Conservation (phyloP, 2,888 invertebrate species). For the Hemithea aestivaria region DNA sequence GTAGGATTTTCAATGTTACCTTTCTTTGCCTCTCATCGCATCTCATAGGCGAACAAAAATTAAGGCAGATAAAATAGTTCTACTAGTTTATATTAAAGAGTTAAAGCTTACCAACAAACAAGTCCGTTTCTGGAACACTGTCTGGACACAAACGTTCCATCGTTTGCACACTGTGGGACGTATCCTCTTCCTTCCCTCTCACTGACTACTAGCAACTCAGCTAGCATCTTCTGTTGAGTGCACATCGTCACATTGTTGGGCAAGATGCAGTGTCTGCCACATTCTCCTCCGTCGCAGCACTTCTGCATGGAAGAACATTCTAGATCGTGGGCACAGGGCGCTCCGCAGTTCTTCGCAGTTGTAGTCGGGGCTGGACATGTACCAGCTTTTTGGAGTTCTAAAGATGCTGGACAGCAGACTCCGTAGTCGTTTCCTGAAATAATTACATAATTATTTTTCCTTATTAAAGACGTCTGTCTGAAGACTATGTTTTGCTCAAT, state of each 20-base stretch:
- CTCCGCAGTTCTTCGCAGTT: slow-evolving; percentile 76
- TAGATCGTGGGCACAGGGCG: slow-evolving; percentile 86
- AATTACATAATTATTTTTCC: not conserved
- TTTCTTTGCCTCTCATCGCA: too few relatives aligned
- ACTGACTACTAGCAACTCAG: slow-evolving; percentile 86
- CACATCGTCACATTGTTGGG: slow-evolving; percentile 89
- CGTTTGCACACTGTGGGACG: slow-evolving; percentile 87
- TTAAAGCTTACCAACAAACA: slow-evolving; percentile 84
- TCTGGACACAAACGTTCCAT: slow-evolving; percentile 84
- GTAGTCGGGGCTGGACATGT: slow-evolving; percentile 82
- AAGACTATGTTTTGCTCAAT: too few relatives aligned
- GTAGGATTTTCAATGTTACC: too few relatives aligned
- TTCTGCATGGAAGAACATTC: slow-evolving; percentile 91
- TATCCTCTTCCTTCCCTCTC: slow-evolving; percentile 91
- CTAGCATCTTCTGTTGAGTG: slow-evolving; percentile 86
- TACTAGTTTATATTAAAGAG: too few relatives aligned
- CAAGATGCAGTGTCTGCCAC: slow-evolving; percentile 85
- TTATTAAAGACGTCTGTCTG: too few relatives aligned
- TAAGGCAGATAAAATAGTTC: too few relatives aligned
- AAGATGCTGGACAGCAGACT: slow-evolving; percentile 89
- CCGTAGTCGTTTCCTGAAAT: slow-evolving; percentile 92
- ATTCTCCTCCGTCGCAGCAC: slow-evolving; percentile 87
- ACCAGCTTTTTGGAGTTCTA: slow-evolving; percentile 88
- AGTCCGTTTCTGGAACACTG: slow-evolving; percentile 92
- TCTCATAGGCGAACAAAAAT: too few relatives aligned